These are phyloP conservation scores for Istiophorus platypterus DNA, from an alignment of 2,113 vertebrate species.

Conservation along the genomic window DNA sequence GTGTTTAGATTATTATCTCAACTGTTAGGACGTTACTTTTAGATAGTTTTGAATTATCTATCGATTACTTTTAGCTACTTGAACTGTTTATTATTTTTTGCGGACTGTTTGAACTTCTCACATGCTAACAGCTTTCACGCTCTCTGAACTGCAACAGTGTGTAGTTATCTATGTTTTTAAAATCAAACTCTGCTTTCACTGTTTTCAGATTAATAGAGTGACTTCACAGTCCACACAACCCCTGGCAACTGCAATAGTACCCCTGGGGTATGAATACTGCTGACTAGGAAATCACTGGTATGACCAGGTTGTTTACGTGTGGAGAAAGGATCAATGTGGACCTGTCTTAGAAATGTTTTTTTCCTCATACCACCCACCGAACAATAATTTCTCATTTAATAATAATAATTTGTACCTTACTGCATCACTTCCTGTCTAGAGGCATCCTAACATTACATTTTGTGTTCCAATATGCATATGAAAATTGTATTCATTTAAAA, in stretches of 20 bases:
- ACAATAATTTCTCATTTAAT: constrained; percentile 15
- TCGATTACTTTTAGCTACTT: neutral
- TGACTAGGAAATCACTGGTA: neutral
- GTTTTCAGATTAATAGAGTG: neutral
- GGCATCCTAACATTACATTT: constrained; percentile 55
- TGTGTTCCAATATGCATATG: constrained; percentile 39
- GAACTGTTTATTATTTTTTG: neutral
- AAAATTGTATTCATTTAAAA: constrained; percentile 59
- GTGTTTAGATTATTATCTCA: neutral
- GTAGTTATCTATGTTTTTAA: neutral
- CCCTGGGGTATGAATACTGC: too few relatives aligned
- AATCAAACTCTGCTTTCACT: neutral
- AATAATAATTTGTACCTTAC: constrained; percentile 48
- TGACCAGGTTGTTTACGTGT: neutral
- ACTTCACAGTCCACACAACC: neutral
- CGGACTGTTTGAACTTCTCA: neutral
- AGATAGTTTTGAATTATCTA: neutral
- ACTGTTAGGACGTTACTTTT: neutral
- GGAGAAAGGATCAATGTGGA: neutral
- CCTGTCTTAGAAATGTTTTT: neutral
- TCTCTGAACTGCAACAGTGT: neutral
- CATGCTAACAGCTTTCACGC: neutral
- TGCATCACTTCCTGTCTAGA: constrained; percentile 46
- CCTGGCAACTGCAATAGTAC: neutral
- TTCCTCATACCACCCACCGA: neutral